A percentile compares a stretch with the other conserved stretches of the same genome.
phyloP scores from a whole-genome alignment of 1,140 invertebrate genomes.

The Batillaria attramentaria region DNA sequence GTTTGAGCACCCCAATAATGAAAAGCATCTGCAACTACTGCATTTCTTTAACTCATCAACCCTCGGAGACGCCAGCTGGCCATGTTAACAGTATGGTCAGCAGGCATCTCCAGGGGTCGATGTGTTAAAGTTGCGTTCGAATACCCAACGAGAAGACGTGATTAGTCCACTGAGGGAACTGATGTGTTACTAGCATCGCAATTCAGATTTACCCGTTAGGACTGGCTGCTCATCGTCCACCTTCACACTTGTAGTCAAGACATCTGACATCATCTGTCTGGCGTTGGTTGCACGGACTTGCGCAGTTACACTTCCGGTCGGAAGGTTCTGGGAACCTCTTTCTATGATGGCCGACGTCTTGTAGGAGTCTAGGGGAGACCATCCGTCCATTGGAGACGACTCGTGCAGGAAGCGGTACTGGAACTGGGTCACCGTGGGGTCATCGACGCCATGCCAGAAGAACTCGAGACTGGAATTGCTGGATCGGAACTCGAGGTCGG shows the following conservation, averaged over 20 bases:
- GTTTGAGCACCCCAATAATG: too few relatives aligned
- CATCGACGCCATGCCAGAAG: not conserved
- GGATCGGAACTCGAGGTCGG: not conserved
- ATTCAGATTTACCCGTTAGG: slow-evolving; percentile 29
- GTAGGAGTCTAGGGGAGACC: not conserved
- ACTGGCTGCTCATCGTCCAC: slow-evolving; percentile 15
- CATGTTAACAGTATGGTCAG: too few relatives aligned
- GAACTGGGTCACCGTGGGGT: not conserved
- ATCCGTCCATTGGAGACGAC: not conserved
- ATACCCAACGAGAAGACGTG: too few relatives aligned
- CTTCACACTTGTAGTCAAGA: not conserved
- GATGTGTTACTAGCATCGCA: too few relatives aligned
- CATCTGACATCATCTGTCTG: slow-evolving; percentile 15
- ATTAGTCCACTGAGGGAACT: too few relatives aligned
- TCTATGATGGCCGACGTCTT: not conserved
- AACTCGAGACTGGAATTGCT: slow-evolving; percentile 9
- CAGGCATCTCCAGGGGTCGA: too few relatives aligned
- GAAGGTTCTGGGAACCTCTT: not conserved
- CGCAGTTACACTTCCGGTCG: not conserved
- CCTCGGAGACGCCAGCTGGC: too few relatives aligned
- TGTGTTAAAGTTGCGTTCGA: too few relatives aligned
- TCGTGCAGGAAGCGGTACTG: slow-evolving; percentile 6
- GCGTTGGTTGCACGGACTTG: slow-evolving; percentile 11
- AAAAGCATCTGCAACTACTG: too few relatives aligned
- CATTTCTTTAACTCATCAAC: too few relatives aligned